Conservation (phyloP, 1,140 invertebrate genomes). For the Pollicipes pollicipes region DNA sequence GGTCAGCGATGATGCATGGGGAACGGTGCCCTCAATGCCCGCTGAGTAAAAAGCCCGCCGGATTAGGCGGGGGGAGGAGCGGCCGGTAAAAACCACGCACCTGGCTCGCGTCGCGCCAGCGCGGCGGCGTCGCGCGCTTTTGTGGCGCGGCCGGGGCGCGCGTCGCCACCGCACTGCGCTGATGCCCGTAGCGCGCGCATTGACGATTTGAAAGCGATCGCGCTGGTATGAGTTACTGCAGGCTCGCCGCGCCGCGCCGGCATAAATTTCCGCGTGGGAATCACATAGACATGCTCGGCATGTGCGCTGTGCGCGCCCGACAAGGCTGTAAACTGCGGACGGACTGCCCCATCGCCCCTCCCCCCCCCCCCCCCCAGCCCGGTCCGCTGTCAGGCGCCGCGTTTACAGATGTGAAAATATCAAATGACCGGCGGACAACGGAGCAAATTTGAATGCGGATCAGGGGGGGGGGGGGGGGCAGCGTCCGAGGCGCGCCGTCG, state of each 20-base stretch:
- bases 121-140: neutral
- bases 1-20: neutral
- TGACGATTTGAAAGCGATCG: neutral
- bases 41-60: neutral
- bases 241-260: neutral
- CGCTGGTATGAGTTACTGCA: neutral
- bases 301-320: neutral
- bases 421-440: neutral
- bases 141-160: too few relatives aligned
- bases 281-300: neutral
- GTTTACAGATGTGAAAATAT: constrained; percentile 2
- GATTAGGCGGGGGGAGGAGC: neutral
- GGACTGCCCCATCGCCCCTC: too few relatives aligned
- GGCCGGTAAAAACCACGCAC: neutral
- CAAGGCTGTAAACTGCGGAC: neutral
- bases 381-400: too few relatives aligned
- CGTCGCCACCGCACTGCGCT: too few relatives aligned
- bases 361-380: too few relatives aligned
- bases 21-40: neutral
- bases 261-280: neutral
- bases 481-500: neutral
- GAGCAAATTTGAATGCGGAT: neutral
- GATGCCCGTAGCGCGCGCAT: neutral
- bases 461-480: neutral
- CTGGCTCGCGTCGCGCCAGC: neutral